These are phyloP conservation scores for Orchesellides sinensis DNA, from an alignment of 2,888 invertebrate species.

Conservation along the genomic window DNA sequence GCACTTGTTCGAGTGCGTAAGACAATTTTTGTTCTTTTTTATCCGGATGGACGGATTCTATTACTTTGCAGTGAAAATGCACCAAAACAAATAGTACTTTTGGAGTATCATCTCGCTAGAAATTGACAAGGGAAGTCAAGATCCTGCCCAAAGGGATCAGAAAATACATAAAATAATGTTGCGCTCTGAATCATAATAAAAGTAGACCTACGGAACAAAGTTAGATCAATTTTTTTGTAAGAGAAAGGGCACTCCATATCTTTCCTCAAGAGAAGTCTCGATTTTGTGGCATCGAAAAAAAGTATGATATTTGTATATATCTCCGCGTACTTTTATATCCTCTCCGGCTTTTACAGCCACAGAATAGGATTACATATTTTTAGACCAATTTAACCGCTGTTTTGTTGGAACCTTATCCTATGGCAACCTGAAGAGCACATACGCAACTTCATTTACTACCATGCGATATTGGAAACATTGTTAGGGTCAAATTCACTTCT, in stretches of 20 bases:
- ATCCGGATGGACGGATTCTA: background rate
- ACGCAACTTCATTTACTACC: no score
- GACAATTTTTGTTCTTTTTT: background rate
- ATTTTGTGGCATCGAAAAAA: background rate
- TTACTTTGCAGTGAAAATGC: background rate
- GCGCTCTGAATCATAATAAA: constrained; percentile 60
- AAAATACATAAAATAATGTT: constrained; percentile 55
- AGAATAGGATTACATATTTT: no score
- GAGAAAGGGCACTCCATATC: constrained; percentile 17
- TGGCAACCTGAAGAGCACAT: no score
- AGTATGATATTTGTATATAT: background rate
- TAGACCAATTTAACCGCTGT: no score
- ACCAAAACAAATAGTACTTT: background rate
- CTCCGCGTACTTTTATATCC: no score
- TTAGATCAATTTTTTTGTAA: constrained; percentile 54
- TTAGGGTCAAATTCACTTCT: no score
- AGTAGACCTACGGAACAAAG: constrained; percentile 52
- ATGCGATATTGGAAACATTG: no score
- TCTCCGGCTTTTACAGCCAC: no score
- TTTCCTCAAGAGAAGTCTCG: background rate
- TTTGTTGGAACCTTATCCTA: no score
- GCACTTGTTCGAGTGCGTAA: background rate
- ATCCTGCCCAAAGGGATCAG: constrained; percentile 47
- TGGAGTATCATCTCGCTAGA: background rate
- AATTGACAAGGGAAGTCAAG: constrained; percentile 15